Base-by-base conservation (phyloP, 2,888 invertebrate genomes). In the Strigamia transsilvanica region DNA sequence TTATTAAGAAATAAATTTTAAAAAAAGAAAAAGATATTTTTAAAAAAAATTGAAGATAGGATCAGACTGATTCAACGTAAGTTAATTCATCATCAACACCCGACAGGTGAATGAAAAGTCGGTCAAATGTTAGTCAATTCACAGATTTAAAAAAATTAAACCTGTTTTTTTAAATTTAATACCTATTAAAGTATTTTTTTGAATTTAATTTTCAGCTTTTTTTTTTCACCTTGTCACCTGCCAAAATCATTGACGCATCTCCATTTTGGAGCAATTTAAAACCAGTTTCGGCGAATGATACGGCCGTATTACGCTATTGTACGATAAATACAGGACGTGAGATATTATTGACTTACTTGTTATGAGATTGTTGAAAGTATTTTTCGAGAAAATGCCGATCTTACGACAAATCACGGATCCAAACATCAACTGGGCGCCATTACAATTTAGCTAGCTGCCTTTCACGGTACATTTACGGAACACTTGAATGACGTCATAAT, bases 371-470 rank as follows among this genome's bases (percentile, higher is more conserved):
- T 18, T n/a, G 18, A 18, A 18, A 18, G n/a, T 56, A 18, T 18
- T 56, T 56, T 18, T 56, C 4, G 9, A 56, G 56, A 18, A 56
- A 56, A 18, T 56, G 56, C n/a, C 21, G 56, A n/a, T 56, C 18
- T 56, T 56, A 56, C 18, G n/a, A 9, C n/a, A 18, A 56, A 56
- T 56, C 56, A 18, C 18, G 18, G n/a, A 56, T 18, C 4, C n/a
- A 56, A 56, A 56, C n/a, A 56, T 56, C 56, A 56, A 56, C 56
- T 56, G 56, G 56, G 56, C 56, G 56, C 56, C 56, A 56, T 56
- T 56, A 56, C 51, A 15, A 18, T 56, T 18, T 56, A 18, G 18
- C 7, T 18, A 18, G 56, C n/a, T 7, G 18, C 21, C 56, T n/a
- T 9, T 56, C 18, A 5, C 21, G 56, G 18, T 9, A 9, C 21